A percentile compares a stretch with the other conserved stretches of the same genome.
phyloP scores from a whole-genome alignment of 1,140 invertebrate genomes.

The Drosophila elegans region DNA sequence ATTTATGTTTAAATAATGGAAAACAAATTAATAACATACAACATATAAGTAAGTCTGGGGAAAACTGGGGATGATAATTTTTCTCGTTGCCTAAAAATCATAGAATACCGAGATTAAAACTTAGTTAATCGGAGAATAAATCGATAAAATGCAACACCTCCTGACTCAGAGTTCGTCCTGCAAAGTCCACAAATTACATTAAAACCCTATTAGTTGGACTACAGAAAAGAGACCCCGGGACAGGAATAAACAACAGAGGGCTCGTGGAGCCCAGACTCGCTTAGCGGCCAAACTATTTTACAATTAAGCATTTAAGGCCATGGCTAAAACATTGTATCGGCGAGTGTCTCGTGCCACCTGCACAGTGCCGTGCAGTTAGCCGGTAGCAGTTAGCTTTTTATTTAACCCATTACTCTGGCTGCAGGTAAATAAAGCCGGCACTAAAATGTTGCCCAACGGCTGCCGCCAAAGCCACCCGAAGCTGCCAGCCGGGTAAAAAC shows the following conservation, averaged over 20 bases:
- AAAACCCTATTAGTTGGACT: slow-evolving; percentile 32
- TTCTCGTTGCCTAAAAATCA: not conserved
- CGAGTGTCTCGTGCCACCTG: slow-evolving; percentile 19
- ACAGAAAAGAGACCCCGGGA: not conserved
- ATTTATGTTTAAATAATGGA: too few species aligned
- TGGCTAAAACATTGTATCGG: slow-evolving; percentile 54
- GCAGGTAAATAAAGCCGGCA: slow-evolving; percentile 53
- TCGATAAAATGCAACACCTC: slow-evolving; percentile 12
- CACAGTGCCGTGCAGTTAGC: slow-evolving; percentile 22
- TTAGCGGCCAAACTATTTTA: slow-evolving; percentile 53
- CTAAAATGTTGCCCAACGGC: slow-evolving; percentile 57
- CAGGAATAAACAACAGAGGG: slow-evolving; percentile 29
- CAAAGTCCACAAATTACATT: slow-evolving; percentile 34
- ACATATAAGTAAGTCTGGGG: too few species aligned
- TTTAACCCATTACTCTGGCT: slow-evolving; percentile 59
- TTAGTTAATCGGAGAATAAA: slow-evolving; percentile 8
- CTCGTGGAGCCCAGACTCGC: slow-evolving; percentile 9
- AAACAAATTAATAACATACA: too few species aligned
- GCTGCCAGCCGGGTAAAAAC: slow-evolving; percentile 25
- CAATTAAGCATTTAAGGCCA: slow-evolving; percentile 65
- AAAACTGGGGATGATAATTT: too few species aligned
- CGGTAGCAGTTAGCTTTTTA: slow-evolving; percentile 55
- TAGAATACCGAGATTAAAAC: not conserved
- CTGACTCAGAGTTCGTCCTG: slow-evolving; percentile 3
- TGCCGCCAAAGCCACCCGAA: slow-evolving; percentile 27